Base-by-base conservation (phyloP, 2,113 vertebrate genomes). In the Notarius lentiginosus region DNA sequence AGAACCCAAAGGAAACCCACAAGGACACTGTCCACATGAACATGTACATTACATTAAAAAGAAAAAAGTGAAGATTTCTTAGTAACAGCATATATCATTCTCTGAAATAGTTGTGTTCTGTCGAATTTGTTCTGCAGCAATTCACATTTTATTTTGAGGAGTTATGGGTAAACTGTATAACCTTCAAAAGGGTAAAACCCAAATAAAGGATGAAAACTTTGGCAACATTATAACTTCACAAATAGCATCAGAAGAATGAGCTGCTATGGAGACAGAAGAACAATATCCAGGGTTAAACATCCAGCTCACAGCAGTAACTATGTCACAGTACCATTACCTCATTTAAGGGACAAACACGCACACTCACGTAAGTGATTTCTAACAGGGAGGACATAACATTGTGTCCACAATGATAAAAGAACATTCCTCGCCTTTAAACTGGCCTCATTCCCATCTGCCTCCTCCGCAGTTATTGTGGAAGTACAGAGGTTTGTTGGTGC, bases 391-490 rank as follows among this genome's bases (percentile, higher is more conserved):
- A 82, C 68, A 58, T 55, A 63, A 75, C 79, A 65, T 63, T 72
- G 68, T 75, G 79, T 53, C 72, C 66, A 34, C 47, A 82, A 75
- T 65, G 86, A 87, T 87, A 80, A 87, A 82, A 87, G 86, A 76
- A 63, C 41, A 5, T 79, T 84, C 65, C 75, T 41, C 63, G 80
- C 58, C 47, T 87, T 89, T 85, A 65, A 82, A 51, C 60, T 85
- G 86, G 83, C 61, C 61, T 9, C 15, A 7, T 85, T 91, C 88
- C 88, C 89, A 88, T 88, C 47, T 72, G 87, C 72, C 80, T 92
- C 47, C 91, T 90, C 91, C 91, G 90, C 91, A 89, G 88, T 92
- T 91, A 90, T 89, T 94, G 92, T 92, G 93, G 92, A 90, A 91
- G 90, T 86, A 89, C 92, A 93, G 92, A 87, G 90, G 72, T 91